A percentile compares a stretch with the other conserved stretches of the same genome.
Evolutionary conservation across 2,888 invertebrate genomes (phyloP).

Genomic region (Euclidia mi): DNA sequence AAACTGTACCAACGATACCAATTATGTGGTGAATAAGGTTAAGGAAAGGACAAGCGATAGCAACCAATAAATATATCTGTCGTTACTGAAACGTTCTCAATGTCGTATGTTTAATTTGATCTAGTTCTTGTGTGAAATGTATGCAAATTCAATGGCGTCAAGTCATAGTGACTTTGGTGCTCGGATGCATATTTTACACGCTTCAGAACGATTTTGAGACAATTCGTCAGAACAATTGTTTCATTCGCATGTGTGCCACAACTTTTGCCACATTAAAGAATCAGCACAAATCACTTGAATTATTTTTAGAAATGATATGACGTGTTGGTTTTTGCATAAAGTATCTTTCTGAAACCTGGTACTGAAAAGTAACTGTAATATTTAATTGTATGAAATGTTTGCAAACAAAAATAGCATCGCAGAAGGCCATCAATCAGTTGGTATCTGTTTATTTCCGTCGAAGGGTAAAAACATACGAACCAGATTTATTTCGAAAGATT

Average conservation of each 20-base stretch:
- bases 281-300: too few relatives aligned
- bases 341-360: too few relatives aligned
- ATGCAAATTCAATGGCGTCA: constrained; percentile 32
- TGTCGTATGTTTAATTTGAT: constrained; percentile 24
- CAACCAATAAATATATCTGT: constrained; percentile 32
- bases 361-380: too few relatives aligned
- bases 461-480: too few relatives aligned
- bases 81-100: constrained; percentile 16
- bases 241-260: constrained; percentile 19
- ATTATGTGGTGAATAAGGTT: constrained; percentile 41
- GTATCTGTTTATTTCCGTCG: constrained; percentile 22
- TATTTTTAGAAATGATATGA: too few relatives aligned
- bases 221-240: constrained; percentile 42
- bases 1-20: constrained; percentile 23
- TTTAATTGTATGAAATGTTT: too few relatives aligned
- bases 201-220: constrained; percentile 33
- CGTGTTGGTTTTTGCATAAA: too few relatives aligned
- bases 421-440: constrained; percentile 44
- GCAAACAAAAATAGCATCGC: constrained; percentile 10
- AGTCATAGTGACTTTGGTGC: constrained; percentile 28
- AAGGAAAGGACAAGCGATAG: constrained; percentile 31
- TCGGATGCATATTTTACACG: constrained; percentile 39
- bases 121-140: constrained; percentile 34
- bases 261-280: too few relatives aligned
- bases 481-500: too few relatives aligned